Percentiles rank a stretch among this genome's conserved stretches.
Conservation (phyloP, 2,888 invertebrate species). For the Syritta pipiens region DNA sequence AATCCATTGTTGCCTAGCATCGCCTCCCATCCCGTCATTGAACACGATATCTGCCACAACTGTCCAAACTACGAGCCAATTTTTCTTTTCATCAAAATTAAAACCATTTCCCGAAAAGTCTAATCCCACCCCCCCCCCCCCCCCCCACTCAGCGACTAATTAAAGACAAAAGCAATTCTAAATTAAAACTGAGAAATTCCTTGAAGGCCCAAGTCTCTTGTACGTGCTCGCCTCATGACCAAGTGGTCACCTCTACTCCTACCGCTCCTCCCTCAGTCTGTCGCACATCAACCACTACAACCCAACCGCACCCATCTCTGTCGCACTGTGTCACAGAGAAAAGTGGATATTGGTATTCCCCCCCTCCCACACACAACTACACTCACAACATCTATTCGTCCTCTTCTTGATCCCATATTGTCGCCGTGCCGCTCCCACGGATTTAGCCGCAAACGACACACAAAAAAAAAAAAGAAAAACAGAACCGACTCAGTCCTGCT, state of each 20-base stretch:
- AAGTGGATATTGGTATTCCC: background rate
- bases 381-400: constrained; percentile 31
- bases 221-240: no score
- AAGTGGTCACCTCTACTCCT: background rate
- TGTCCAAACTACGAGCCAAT: no score
- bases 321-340: constrained; percentile 14
- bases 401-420: constrained; percentile 46
- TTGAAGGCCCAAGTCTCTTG: no score
- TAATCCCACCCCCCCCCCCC: no score
- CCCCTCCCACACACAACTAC: constrained; percentile 20
- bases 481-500: background rate
- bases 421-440: constrained; percentile 30
- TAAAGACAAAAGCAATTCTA: no score
- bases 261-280: background rate
- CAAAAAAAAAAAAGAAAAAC: background rate
- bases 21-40: no score
- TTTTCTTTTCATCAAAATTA: no score
- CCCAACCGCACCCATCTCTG: constrained; percentile 6
- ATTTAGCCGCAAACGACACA: constrained; percentile 13
- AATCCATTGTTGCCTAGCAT: no score
- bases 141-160: no score
- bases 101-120: no score
- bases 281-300: background rate
- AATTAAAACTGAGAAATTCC: no score
- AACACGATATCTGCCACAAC: no score